Percentiles rank a stretch among this genome's conserved stretches.
phyloP scores from a whole-genome alignment of 2,113 vertebrate species.

The Aphelocoma coerulescens region DNA sequence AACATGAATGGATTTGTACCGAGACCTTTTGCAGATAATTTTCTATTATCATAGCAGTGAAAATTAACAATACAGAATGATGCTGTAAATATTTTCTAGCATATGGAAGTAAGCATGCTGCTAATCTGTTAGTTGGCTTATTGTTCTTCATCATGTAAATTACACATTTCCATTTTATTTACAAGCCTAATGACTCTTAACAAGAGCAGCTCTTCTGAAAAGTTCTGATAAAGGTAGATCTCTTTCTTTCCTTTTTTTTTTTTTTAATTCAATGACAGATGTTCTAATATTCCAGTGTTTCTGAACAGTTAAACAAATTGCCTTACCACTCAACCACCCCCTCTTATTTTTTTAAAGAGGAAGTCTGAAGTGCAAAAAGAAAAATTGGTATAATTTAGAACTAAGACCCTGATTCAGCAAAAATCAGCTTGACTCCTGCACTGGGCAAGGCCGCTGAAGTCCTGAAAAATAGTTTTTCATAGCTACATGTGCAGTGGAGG shows the following conservation, averaged over 20 bases:
- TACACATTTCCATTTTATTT: background rate
- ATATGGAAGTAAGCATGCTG: background rate
- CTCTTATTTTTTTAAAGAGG: background rate
- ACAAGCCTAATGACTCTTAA: background rate
- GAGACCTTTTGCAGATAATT: background rate
- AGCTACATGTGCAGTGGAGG: background rate
- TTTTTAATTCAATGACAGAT: background rate
- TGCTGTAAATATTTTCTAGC: slow-evolving; percentile 5
- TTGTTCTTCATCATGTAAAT: background rate
- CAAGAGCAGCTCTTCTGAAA: background rate
- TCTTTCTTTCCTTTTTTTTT: background rate
- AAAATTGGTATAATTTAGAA: slow-evolving; percentile 47
- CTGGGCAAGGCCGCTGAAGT: background rate
- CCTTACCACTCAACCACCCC: too few species aligned
- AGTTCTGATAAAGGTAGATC: background rate
- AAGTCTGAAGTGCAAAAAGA: slow-evolving; percentile 17
- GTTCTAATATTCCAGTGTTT: background rate
- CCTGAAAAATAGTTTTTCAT: background rate
- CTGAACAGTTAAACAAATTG: background rate
- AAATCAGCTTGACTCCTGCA: background rate
- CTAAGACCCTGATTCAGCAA: slow-evolving; percentile 39
- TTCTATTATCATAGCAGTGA: background rate
- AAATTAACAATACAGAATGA: background rate
- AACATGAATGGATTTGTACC: background rate
- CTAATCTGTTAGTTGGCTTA: background rate